Base-by-base conservation (phyloP, 2,888 invertebrate genomes). In the Eutolmus rufibarbis region DNA sequence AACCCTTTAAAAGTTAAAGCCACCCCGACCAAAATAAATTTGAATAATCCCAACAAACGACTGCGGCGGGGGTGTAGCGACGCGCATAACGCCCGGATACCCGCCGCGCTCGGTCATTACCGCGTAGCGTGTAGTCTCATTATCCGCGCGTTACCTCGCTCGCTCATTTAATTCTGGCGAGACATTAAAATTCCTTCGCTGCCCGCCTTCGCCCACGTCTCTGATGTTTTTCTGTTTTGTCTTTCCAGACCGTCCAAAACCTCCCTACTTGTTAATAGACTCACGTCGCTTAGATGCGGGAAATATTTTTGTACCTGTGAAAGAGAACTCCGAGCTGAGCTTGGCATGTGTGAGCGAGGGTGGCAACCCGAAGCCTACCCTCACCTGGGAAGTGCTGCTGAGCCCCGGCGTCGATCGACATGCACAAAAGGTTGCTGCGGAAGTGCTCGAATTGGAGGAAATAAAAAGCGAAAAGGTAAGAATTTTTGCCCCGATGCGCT, bases 301-400 rank as follows among this genome's bases (percentile, higher is more conserved):
- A 89, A 97, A 97, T 93, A 95, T 96, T 89, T 97, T 97, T 94
- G 96, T 97, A 90, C 97, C 97, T 0, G 97, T 97, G 28, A 94
- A 96, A 90, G 97, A 97, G 92, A 97, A 97, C 91, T 96, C 96
- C 43, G 96, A 96, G 91, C 93, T 97, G 51, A 96, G 96, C 88
- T 95, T 97, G 89, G 95, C 96, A 89, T 97, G 97, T 91, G 95
- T 97, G n/a, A 97, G 96, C 88, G 97, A 97, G 92, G 97, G 97
- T 92, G 95, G 95, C 76, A 95, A 96, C 90, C 96, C 96, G 0
- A 94, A 95, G 43, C 95, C 96, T 23, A 93, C 94, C 66, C 90
- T 93, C 34, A 92, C 92, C 43, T 93, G 93, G 93, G 93, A 93
- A 87, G 92, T 93, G 28, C 88, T 93, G 37, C 90, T 93, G 5